phyloP scores from a whole-genome alignment of 2,113 vertebrate genomes.

The Toxotes chatareus region DNA sequence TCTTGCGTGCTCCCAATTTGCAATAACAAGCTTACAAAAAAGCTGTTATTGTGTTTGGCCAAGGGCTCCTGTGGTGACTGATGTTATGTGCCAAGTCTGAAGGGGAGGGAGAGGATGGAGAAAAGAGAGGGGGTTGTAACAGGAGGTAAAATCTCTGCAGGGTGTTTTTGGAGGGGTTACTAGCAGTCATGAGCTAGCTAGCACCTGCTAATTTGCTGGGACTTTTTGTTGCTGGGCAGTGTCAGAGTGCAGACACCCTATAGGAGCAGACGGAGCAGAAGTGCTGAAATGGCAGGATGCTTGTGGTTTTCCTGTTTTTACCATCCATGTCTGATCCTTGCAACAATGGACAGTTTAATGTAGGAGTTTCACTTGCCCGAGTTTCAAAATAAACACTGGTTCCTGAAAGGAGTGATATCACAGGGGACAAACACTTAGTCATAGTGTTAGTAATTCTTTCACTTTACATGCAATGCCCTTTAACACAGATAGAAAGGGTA shows the following conservation, averaged over 20 bases:
- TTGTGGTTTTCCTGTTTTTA: slow-evolving; percentile 77
- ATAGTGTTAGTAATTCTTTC: slow-evolving; percentile 61
- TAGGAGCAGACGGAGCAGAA: slow-evolving; percentile 54
- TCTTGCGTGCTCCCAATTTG: slow-evolving; percentile 64
- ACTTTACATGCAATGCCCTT: slow-evolving; percentile 41
- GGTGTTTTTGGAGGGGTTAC: slow-evolving; percentile 69
- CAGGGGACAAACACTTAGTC: slow-evolving; percentile 29
- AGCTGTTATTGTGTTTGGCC: slow-evolving; percentile 70
- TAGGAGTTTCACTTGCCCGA: slow-evolving; percentile 56
- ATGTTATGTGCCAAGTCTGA: slow-evolving; percentile 58
- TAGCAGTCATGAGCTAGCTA: slow-evolving; percentile 60
- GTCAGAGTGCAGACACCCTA: slow-evolving; percentile 41
- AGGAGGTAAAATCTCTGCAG: slow-evolving; percentile 60
- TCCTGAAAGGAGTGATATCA: slow-evolving; percentile 45
- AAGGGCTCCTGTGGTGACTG: slow-evolving; percentile 52
- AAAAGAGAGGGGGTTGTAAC: slow-evolving; percentile 25
- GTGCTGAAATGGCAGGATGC: slow-evolving; percentile 62
- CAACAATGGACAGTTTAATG: slow-evolving; percentile 27
- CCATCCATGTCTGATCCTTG: slow-evolving; percentile 24
- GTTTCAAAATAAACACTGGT: slow-evolving; percentile 50
- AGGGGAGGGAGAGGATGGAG: slow-evolving; percentile 33
- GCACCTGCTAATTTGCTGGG: slow-evolving; percentile 63
- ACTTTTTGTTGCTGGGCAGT: slow-evolving; percentile 40
- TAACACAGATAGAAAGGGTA: slow-evolving; percentile 53
- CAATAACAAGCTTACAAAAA: slow-evolving; percentile 71